These are phyloP conservation scores for Drosophila anceps DNA, from an alignment of 2,888 invertebrate genomes.

Conservation along the genomic window DNA sequence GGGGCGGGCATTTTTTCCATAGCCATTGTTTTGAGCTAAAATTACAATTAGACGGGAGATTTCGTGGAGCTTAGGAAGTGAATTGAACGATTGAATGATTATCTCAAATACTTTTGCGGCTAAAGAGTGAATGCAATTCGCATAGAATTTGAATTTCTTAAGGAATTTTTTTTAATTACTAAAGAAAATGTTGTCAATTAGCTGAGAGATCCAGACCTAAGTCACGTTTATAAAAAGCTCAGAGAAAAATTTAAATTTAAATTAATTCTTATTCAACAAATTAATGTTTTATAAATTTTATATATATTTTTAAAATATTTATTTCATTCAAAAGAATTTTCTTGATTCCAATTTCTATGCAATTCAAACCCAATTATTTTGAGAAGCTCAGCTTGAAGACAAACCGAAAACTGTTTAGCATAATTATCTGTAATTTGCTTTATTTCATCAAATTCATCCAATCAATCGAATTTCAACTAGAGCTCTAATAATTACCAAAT, in stretches of 20 bases:
- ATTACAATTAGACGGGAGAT: conserved; percentile 16
- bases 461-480: conserved; percentile 2
- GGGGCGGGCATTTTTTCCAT: conserved; percentile 30
- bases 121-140: conserved; percentile 9
- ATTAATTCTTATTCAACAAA: too few species aligned
- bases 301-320: neutral
- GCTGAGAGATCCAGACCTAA: neutral
- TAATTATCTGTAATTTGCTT: conserved; percentile 7
- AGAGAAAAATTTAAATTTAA: too few species aligned
- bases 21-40: conserved; percentile 35
- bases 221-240: too few species aligned
- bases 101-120: neutral
- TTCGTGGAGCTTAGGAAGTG: conserved; percentile 23
- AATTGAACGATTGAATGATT: conserved; percentile 14
- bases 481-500: conserved; percentile 42
- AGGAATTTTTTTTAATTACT: neutral
- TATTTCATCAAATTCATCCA: neutral
- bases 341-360: neutral
- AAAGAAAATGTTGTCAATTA: neutral
- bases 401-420: neutral
- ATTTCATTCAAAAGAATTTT: neutral
- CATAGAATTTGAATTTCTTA: conserved; percentile 2
- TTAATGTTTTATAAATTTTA: neutral
- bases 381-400: neutral
- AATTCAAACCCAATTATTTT: neutral